phyloP scores from a whole-genome alignment of 2,797 vertebrate genomes.

The Pteronotus mesoamericanus region DNA sequence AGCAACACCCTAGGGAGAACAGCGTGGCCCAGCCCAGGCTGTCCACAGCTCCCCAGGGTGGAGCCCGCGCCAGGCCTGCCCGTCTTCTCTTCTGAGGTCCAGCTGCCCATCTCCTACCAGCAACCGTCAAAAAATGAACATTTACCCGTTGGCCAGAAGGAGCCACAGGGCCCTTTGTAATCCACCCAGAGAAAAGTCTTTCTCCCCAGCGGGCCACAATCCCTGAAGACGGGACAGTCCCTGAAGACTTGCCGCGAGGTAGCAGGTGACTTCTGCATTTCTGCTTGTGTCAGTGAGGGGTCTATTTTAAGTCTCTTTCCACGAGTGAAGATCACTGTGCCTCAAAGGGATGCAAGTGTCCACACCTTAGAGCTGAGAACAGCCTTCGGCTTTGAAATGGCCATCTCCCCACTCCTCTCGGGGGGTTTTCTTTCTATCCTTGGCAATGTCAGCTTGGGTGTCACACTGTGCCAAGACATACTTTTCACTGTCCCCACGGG shows the following conservation, averaged over 20 bases:
- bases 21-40: neutral
- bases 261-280: neutral
- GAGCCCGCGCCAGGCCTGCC: neutral
- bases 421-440: accelerated
- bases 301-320: neutral
- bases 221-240: neutral
- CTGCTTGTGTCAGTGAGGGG: neutral
- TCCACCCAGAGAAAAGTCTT: neutral
- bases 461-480: neutral
- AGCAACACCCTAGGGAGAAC: neutral
- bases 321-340: neutral
- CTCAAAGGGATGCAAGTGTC: neutral
- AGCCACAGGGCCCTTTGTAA: neutral
- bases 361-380: neutral
- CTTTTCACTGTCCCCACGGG: too few species aligned
- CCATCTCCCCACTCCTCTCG: too few species aligned
- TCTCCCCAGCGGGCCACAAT: neutral
- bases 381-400: neutral
- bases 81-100: neutral
- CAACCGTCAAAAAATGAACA: neutral
- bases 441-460: neutral
- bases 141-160: neutral
- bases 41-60: neutral
- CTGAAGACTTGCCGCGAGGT: neutral
- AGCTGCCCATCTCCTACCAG: neutral